Evolutionary conservation across 2,113 vertebrate genomes (phyloP), one percentile per base, ranked within the genome.

Genomic region (Brachyhypopomus gauderio): DNA sequence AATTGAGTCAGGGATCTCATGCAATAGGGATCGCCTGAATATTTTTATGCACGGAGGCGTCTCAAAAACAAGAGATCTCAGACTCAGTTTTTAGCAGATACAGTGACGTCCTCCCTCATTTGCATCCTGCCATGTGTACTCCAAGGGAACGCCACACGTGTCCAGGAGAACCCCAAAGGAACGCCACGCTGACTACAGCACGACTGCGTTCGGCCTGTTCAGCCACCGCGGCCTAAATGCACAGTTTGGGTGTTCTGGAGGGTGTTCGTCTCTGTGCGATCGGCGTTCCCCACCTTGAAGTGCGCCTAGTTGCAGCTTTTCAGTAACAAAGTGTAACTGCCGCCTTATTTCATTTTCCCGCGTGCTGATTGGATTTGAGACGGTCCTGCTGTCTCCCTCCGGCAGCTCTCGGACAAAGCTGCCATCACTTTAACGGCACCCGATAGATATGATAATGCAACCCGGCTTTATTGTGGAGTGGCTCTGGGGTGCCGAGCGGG

Each of bases 351-450:
- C 87, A 92, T 93, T 93, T 91, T 89, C 87, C 91, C 52, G 85
- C 75, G 82, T 89, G 86, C 86, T 89, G 92, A 93, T 92, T 92
- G 91, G 90, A 91, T 92, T 92, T 90, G 89, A 66, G 89, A 90
- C 86, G 89, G 88, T 87, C 56, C 81, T 77, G 36, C 81, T 83
- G 82, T 81, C 83, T 84, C 67, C 71, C 86, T 72, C 36, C 34
- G 17, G 73, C 85, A 80, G 66, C 56, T 83, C 82, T 81, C 83
- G 52, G 88, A 89, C 84, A 60, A 81, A 87, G 85, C 88, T 85
- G 85, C 89, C 88, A 89, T 92, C 89, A 90, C 80, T 89, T 90
- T 89, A 91, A 89, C 89, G 78, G 86, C 84, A 38, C 76, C 84
- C 77, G 84, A 90, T 89, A 90, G 89, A 89, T 92, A 91, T 91